Evolutionary conservation across 1,140 invertebrate species (phyloP), one percentile per base, ranked within the genome.

Genomic region (Telenomus remus): DNA sequence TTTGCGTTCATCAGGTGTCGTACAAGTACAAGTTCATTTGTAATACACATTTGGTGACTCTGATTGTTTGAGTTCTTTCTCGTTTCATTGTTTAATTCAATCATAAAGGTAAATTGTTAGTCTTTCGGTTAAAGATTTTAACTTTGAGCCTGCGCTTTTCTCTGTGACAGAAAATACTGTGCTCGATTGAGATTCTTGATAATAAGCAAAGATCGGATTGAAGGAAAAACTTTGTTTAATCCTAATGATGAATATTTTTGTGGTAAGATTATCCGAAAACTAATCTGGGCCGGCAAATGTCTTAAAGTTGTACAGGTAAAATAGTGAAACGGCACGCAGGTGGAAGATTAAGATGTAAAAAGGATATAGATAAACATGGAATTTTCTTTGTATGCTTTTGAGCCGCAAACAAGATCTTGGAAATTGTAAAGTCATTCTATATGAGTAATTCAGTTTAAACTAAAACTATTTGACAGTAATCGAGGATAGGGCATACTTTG

Each of bases 291-390:
- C 37, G 9, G 9, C 37, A 27, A 39, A 39, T 39, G 3, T 39
- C 37, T 39, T 39, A 39, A 39, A 39, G 37, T 39, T 39, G 9
- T 39, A 39, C 37, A 39, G 37, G n/a, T 39, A 39, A 39, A 39
- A 39, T 39, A 39, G 37, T 39, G 37, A 39, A 10, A n/a, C 7
- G n/a, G 12, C 48, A 33, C 16, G 48, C 48, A 49, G 48, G 19
- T 49, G 48, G 48, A 34, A 49, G 48, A 39, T 39, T 39, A 39
- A 39, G 37, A 39, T n/a, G 37, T 39, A 27, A 27, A 39, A 49
- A 49, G 16, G 27, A 49, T 34, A 33, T 12, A 49, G 48, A 33
- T 34, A 49, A 34, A 49, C 27, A 34, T 8, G 6, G 16, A n/a
- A 33, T 27, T 49, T 34, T 34, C 48, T 49, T 49, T 49, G 48